Conservation (phyloP, 2,888 invertebrate genomes). For the Chaetoderma sp. region DNA sequence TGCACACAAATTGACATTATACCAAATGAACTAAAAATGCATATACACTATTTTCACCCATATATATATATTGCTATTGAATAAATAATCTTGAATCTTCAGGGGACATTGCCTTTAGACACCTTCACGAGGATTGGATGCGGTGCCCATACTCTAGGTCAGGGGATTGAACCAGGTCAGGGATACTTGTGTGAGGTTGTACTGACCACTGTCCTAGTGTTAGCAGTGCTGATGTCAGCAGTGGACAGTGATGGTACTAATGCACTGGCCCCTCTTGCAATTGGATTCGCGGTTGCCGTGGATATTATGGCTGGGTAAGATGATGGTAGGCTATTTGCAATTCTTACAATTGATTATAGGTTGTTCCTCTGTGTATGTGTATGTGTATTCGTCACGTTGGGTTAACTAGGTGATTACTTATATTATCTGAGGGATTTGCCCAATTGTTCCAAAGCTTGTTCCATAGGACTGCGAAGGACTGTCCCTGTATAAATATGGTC, state of each 20-base stretch:
- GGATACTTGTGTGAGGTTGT: slow-evolving; percentile 50
- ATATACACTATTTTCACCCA: not conserved
- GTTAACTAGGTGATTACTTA: too few species aligned
- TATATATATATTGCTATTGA: not conserved
- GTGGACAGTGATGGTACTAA: slow-evolving; percentile 60
- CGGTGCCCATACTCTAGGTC: slow-evolving; percentile 29
- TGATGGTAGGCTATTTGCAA: not conserved
- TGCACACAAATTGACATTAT: not conserved
- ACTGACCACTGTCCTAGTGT: slow-evolving; percentile 57
- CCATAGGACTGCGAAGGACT: too few species aligned
- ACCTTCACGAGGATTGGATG: not conserved
- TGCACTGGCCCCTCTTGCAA: slow-evolving; percentile 65
- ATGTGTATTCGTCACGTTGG: too few species aligned
- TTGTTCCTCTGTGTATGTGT: not conserved
- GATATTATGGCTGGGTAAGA: slow-evolving; percentile 65
- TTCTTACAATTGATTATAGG: too few species aligned
- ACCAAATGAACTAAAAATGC: not conserved
- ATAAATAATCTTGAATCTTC: not conserved
- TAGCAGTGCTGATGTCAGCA: slow-evolving; percentile 66
- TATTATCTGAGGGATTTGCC: too few species aligned
- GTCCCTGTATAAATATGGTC: too few species aligned
- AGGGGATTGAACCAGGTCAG: slow-evolving; percentile 39
- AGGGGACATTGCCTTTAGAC: slow-evolving; percentile 36
- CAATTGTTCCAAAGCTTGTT: too few species aligned
- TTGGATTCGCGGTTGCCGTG: slow-evolving; percentile 66